Conservation (phyloP, 2,113 vertebrate genomes). For the Pygoscelis antarcticus region DNA sequence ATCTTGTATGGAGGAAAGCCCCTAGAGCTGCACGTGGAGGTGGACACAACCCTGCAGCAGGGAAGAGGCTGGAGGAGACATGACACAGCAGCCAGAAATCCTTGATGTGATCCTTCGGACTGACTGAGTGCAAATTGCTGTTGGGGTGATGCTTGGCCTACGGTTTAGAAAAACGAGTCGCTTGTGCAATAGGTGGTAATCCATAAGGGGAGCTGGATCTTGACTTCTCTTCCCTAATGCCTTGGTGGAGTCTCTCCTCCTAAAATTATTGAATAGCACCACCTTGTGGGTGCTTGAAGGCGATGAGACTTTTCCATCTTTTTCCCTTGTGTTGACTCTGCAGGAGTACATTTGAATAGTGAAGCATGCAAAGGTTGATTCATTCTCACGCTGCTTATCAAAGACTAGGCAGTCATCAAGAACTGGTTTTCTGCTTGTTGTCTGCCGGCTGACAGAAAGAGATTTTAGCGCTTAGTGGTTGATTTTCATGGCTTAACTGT, state of each 20-base stretch:
- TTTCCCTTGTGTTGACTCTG: too few relatives aligned
- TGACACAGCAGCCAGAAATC: neutral
- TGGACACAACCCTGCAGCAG: neutral
- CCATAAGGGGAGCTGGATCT: neutral
- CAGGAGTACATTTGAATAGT: neutral
- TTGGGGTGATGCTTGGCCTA: neutral
- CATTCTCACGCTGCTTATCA: neutral
- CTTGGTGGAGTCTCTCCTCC: neutral
- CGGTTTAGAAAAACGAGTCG: fast-evolving
- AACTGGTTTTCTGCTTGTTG: neutral
- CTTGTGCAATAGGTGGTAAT: neutral
- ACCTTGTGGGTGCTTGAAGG: conserved; percentile 26
- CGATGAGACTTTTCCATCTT: neutral
- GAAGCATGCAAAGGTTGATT: neutral
- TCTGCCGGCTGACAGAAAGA: neutral
- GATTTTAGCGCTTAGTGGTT: neutral
- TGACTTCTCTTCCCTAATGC: neutral
- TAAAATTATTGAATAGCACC: conserved; percentile 49
- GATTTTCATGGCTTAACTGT: neutral
- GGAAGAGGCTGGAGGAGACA: neutral
- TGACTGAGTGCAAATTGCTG: neutral
- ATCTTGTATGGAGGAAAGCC: neutral
- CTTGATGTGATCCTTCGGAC: neutral
- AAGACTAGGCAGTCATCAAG: neutral
- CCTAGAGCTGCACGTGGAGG: neutral